Evolutionary conservation across 1,140 invertebrate species (phyloP).

Genomic region (Papilio helenus): DNA sequence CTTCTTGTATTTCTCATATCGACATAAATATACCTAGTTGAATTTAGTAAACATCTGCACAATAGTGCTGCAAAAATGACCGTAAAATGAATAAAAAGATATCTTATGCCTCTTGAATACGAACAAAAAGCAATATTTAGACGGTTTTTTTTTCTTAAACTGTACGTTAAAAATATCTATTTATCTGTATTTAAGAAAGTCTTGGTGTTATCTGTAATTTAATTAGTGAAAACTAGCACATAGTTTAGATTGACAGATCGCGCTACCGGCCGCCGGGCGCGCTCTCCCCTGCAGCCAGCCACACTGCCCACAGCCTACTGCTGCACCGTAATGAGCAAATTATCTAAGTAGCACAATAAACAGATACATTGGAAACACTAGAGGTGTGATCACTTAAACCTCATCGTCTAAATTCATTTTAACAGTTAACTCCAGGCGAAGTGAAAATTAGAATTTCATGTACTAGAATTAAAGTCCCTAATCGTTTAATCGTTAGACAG

Average conservation of each 20-base stretch:
- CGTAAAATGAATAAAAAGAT: too few species aligned
- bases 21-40: too few species aligned
- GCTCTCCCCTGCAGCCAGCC: constrained; percentile 36
- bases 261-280: constrained; percentile 40
- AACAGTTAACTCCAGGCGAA: background rate
- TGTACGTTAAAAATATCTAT: background rate
- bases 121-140: background rate
- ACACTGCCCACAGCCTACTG: constrained; percentile 6
- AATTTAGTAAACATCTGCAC: too few species aligned
- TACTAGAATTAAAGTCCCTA: too few species aligned
- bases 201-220: background rate
- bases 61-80: too few species aligned
- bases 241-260: constrained; percentile 36
- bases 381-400: background rate
- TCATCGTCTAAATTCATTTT: background rate
- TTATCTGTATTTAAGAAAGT: background rate
- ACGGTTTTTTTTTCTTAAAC: too few species aligned
- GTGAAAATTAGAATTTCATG: too few species aligned
- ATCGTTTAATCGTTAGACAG: background rate
- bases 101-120: background rate
- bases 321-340: constrained; percentile 56
- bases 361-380: constrained; percentile 38
- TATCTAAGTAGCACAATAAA: constrained; percentile 54
- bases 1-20: too few species aligned
- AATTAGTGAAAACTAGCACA: constrained; percentile 29